Base-by-base conservation (phyloP, 2,888 invertebrate genomes). In the Cordylochernes scorpioides region DNA sequence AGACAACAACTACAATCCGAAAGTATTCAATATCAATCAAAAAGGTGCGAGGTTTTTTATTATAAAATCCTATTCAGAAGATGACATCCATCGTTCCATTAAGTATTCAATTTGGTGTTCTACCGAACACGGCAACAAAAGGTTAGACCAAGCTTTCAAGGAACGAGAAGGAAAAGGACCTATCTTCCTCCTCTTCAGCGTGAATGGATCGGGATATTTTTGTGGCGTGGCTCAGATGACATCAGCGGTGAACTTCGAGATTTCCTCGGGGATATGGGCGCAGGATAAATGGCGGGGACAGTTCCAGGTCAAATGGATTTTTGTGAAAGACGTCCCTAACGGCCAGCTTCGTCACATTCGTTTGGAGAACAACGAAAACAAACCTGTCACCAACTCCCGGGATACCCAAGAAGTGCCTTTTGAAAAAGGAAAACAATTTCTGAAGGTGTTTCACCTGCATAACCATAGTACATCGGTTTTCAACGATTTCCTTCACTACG, bases 371-470 rank as follows among this genome's bases (percentile, higher is more conserved):
- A 94, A 94, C 60, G 91, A 94, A 57, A 86, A 88, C 58, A 94
- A 88, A 58, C 78, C 91, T 38, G 94, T 94, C 48, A 91, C 91
- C 37, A 82, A 94, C 61, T 88, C 86, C 36, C 67, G 91, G 43
- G 91, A 94, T 57, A 84, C 91, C 17, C 91, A 94, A 47, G 91
- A 94, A 58, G 86, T 94, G 50, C 88, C 84, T 30, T 72, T 73
- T 49, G 69, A 77, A 30, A 80, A 77, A 53, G 91, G 91, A 29
- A 63, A 75, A 46, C 75, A 77, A 54, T 86, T 94, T 49, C 59
- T 91, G 49, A 68, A 77, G 48, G 80, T 86, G 45, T 66, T 94
- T 56, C 88, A 91, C 57, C 49, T 47, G 40, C 54, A 49, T 43
- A 30, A 71, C 45, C 84, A 91, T 57, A 70, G 74, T 30, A 91